Evolutionary conservation across 2,888 invertebrate genomes (phyloP), one percentile per base, ranked within the genome.

Genomic region (Scotopteryx bipunctaria): DNA sequence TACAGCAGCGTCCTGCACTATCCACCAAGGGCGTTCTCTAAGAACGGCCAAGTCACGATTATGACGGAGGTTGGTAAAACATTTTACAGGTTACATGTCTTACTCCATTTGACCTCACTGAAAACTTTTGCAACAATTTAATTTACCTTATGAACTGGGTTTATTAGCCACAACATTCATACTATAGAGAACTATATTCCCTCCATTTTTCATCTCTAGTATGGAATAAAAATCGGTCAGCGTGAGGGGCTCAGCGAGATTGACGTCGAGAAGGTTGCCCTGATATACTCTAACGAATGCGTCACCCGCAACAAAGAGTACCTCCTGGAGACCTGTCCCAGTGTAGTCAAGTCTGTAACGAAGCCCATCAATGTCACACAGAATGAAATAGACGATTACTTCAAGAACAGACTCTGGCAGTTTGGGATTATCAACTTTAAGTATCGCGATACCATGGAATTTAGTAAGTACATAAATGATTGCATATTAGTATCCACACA

Each of bases 1-100:
- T 95, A 94, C 69, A 86, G 91, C 5, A 95, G 95, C 59, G 94
- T 96, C 0, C 92, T 96, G 89, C 96, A 96, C 74, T 96, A 96
- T 71, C 95, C 95, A 0, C 81, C 92, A 0, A 91, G 92, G 47
- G 95, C 96, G 0, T 96, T 96, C 79, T 94, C 95, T 9, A 91
- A 75, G 53, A 96, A 96, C 69, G 94, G 94, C 8, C 85, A 91
- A 63, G 84, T 92, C 0, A 96, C 96, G 0, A 93, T 96, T 47
- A 69, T 92, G 17, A 81, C 94, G 0, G 91, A 91, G 91, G 95
- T n/a, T n/a, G n/a, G n/a, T n/a, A n/a, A n/a, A n/a, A n/a, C n/a
- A n/a, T n/a, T n/a, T n/a, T n/a, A n/a, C n/a, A n/a, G n/a, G n/a
- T n/a, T n/a, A n/a, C n/a, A n/a, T n/a, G n/a, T n/a, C n/a, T n/a